phyloP scores from a whole-genome alignment of 2,888 invertebrate genomes.

The Chironomus riparius region DNA sequence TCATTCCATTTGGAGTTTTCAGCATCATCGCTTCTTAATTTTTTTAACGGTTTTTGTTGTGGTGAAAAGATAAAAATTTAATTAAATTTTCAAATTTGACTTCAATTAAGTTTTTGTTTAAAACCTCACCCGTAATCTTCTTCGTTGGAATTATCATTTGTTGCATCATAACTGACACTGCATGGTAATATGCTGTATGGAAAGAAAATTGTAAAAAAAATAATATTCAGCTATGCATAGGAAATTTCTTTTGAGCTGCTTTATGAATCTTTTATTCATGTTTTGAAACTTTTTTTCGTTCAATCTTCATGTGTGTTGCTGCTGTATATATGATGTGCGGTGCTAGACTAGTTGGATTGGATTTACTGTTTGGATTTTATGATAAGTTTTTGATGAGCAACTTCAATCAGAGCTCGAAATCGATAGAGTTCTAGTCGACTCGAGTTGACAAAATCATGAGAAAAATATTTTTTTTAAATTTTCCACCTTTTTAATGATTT shows the following conservation, averaged over 20 bases:
- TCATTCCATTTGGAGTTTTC: slow-evolving; percentile 57
- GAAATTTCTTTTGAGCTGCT: neutral
- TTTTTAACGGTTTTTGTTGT: no score
- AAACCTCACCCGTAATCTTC: slow-evolving; percentile 38
- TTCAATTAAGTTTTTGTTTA: neutral
- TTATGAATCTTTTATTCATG: neutral
- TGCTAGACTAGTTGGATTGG: no score
- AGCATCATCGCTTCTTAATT: slow-evolving; percentile 37
- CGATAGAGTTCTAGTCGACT: no score
- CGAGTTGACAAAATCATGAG: no score
- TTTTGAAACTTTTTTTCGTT: neutral
- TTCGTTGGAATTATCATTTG: slow-evolving; percentile 34
- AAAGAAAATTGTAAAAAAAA: neutral
- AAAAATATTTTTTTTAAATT: no score
- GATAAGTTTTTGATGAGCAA: no score
- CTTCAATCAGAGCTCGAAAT: no score
- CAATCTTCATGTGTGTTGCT: no score
- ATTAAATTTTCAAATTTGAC: neutral
- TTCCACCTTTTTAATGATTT: no score
- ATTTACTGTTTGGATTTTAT: no score
- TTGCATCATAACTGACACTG: slow-evolving; percentile 46
- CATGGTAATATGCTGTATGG: slow-evolving; percentile 52
- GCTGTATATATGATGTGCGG: neutral
- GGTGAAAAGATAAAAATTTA: neutral
- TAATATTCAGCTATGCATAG: neutral